Percentiles rank a stretch among this genome's conserved stretches.
Evolutionary conservation across 2,797 vertebrate genomes (phyloP).

Genomic region (Hirundo rustica): DNA sequence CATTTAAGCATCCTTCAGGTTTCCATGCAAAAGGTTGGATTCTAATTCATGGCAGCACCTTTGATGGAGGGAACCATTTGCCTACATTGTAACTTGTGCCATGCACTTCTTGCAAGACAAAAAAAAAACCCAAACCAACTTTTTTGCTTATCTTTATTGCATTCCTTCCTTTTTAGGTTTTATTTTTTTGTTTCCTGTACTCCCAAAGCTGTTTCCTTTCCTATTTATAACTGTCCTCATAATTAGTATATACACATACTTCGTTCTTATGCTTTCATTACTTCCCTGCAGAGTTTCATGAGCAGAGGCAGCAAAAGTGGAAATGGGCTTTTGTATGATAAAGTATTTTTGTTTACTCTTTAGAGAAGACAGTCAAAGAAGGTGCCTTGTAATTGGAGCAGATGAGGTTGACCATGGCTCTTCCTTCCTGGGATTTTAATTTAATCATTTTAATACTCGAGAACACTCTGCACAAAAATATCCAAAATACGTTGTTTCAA

Average conservation of each 20-base stretch:
- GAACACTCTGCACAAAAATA: not conserved
- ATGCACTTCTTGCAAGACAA: not conserved
- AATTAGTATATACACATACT: not conserved
- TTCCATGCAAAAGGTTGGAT: not conserved
- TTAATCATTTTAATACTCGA: not conserved
- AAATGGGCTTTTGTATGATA: not conserved
- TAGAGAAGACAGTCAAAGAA: not conserved
- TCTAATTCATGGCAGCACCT: not conserved
- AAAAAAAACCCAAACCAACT: not conserved
- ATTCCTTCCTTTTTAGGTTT: not conserved
- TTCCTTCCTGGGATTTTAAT: not conserved
- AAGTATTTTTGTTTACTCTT: not conserved
- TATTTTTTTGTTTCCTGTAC: not conserved
- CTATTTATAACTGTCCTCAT: not conserved
- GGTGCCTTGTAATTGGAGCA: not conserved
- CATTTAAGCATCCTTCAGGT: not conserved
- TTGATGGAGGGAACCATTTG: not conserved
- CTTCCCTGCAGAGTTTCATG: not conserved
- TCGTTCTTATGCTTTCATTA: not conserved
- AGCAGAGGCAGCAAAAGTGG: not conserved
- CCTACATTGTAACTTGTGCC: not conserved
- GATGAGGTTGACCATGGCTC: not conserved
- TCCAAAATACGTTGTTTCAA: rapidly evolving
- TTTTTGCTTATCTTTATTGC: not conserved
- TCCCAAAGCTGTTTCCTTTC: not conserved